These are phyloP conservation scores for Cheilosia impressa DNA, from an alignment of 2,888 invertebrate species.

Conservation along the genomic window DNA sequence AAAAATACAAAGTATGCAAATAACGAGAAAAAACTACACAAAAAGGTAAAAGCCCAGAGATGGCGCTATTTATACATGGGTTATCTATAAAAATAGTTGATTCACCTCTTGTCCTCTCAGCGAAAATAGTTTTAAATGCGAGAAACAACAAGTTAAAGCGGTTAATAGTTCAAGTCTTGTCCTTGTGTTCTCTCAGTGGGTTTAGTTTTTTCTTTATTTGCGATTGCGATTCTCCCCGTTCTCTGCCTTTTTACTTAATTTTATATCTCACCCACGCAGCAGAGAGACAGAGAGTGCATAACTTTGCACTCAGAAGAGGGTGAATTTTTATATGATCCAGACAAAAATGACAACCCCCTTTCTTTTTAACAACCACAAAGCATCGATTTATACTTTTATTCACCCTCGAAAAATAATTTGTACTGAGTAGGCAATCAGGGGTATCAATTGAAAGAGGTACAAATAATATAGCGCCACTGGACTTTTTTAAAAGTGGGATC, in stretches of 20 bases:
- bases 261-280: conserved; percentile 18
- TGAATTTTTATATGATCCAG: conserved; percentile 22
- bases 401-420: conserved; percentile 24
- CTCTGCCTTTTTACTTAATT: conserved; percentile 1
- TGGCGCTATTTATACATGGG: conserved; percentile 27
- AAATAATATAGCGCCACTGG: too few species aligned
- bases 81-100: conserved; percentile 34
- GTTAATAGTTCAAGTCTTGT: conserved; percentile 51
- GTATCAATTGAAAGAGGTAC: not conserved
- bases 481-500: too few species aligned
- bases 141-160: conserved; percentile 68
- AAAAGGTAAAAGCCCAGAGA: conserved; percentile 3
- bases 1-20: not conserved
- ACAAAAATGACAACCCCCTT: conserved; percentile 40
- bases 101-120: conserved; percentile 55
- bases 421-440: conserved; percentile 51
- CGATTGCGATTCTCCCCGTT: conserved; percentile 3
- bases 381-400: conserved; percentile 60
- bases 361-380: conserved; percentile 13
- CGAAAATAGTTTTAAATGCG: conserved; percentile 28
- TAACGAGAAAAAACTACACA: not conserved
- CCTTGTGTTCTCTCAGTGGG: conserved; percentile 8
- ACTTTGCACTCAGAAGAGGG: conserved; percentile 23
- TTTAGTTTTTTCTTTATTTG: too few species aligned
- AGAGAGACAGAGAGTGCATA: not conserved